These are phyloP conservation scores for Mesorhabditis spiculigera DNA, from an alignment of 2,888 invertebrate genomes.

Conservation along the genomic window DNA sequence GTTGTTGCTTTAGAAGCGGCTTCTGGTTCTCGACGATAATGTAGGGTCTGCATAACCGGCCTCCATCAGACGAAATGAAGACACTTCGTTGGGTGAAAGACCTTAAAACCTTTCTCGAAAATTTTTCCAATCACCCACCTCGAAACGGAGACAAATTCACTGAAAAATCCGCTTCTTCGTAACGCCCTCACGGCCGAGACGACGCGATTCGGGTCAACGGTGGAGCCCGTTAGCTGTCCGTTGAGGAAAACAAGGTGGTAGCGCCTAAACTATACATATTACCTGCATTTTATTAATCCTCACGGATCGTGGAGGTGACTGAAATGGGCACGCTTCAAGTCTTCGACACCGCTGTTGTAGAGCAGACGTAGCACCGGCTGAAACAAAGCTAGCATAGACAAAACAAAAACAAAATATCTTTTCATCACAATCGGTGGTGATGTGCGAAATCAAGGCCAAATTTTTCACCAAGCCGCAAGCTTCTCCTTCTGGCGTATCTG, in stretches of 20 bases:
- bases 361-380: conserved; percentile 76
- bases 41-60: conserved; percentile 87
- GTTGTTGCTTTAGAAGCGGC: conserved; percentile 74
- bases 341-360: conserved; percentile 85
- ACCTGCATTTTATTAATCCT: conserved; percentile 15
- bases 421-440: conserved; percentile 90
- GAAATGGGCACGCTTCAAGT: conserved; percentile 73
- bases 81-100: conserved; percentile 79
- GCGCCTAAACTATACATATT: conserved; percentile 26
- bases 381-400: conserved; percentile 12
- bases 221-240: conserved; percentile 78
- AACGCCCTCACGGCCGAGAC: conserved; percentile 79
- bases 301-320: conserved; percentile 46
- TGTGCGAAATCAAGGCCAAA: conserved; percentile 93
- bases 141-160: conserved; percentile 84
- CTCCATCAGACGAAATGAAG: conserved; percentile 92
- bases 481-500: conserved; percentile 99
- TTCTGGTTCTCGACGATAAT: conserved; percentile 82
- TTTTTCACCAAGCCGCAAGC: conserved; percentile 98
- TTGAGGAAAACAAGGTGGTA: conserved; percentile 81
- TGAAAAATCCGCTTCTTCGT: conserved; percentile 79
- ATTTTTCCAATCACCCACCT: conserved; percentile 60
- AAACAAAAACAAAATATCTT: conserved; percentile 47
- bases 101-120: neutral
- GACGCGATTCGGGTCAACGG: conserved; percentile 74